Evolutionary conservation across 2,113 vertebrate species (phyloP).

Genomic region (Elachura formosa): DNA sequence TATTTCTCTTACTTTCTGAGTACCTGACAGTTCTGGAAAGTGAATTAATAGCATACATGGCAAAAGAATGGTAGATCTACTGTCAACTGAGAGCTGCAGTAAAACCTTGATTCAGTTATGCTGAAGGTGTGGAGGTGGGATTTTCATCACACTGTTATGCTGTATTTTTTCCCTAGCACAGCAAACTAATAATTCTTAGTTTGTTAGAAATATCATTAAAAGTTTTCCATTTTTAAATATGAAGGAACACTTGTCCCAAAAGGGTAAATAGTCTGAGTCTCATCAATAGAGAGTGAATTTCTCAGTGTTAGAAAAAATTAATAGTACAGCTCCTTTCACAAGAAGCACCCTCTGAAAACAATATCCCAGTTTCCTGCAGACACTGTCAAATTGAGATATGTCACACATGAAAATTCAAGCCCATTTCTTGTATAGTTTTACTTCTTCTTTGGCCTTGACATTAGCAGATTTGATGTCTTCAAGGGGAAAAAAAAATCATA

Average conservation of each 20-base stretch:
- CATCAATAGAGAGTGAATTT: background rate
- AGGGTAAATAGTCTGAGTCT: background rate
- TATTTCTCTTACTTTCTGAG: background rate
- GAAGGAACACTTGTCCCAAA: background rate
- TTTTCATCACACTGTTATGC: background rate
- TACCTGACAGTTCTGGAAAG: constrained; percentile 20
- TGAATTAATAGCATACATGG: constrained; percentile 35
- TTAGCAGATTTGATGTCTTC: constrained; percentile 16
- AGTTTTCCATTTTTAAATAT: background rate
- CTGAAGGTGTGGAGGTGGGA: background rate
- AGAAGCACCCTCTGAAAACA: constrained; percentile 2
- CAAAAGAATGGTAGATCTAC: constrained; percentile 12
- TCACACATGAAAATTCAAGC: background rate
- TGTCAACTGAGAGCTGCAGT: background rate
- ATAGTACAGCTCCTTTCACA: background rate
- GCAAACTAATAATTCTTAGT: background rate
- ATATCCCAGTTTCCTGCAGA: background rate
- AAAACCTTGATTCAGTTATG: background rate
- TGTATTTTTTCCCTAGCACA: background rate
- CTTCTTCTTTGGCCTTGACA: constrained; percentile 13
- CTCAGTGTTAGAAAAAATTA: background rate
- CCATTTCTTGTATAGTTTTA: background rate
- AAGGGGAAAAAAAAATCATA: background rate
- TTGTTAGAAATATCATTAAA: background rate
- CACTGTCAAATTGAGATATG: constrained; percentile 37